These are phyloP conservation scores for Antennarius maculatus DNA, from an alignment of 2,797 vertebrate genomes.

Conservation along the genomic window DNA sequence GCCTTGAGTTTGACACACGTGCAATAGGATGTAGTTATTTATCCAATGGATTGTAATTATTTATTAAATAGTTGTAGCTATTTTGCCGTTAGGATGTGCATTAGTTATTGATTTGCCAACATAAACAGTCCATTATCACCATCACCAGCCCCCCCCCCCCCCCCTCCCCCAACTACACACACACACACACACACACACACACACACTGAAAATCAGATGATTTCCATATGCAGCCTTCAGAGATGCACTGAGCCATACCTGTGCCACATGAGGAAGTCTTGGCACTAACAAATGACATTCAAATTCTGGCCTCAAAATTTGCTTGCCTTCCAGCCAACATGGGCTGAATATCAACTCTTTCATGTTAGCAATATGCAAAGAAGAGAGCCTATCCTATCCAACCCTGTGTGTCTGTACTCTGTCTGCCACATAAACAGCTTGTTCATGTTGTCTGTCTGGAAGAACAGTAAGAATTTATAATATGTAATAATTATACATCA, in stretches of 20 bases:
- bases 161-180: neutral
- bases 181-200: conserved; percentile 15
- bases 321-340: conserved; percentile 83
- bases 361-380: conserved; percentile 93
- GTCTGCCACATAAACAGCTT: neutral
- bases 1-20: too few species aligned
- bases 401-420: conserved; percentile 17
- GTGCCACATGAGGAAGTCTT: conserved; percentile 88
- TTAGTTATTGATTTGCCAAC: neutral
- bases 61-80: too few species aligned
- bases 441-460: neutral
- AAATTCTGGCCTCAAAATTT: conserved; percentile 96
- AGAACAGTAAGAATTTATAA: neutral
- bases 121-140: neutral
- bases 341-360: conserved; percentile 80
- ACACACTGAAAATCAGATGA: conserved; percentile 67
- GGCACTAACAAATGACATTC: conserved; percentile 95
- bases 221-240: conserved; percentile 88
- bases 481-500: neutral
- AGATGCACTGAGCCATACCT: conserved; percentile 82
- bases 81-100: too few species aligned
- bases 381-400: conserved; percentile 45
- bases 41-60: too few species aligned
- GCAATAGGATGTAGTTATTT: too few species aligned
- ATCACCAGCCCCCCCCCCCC: neutral